Conservation (phyloP, 1,140 invertebrate species). For the Drosophila insularis region DNA sequence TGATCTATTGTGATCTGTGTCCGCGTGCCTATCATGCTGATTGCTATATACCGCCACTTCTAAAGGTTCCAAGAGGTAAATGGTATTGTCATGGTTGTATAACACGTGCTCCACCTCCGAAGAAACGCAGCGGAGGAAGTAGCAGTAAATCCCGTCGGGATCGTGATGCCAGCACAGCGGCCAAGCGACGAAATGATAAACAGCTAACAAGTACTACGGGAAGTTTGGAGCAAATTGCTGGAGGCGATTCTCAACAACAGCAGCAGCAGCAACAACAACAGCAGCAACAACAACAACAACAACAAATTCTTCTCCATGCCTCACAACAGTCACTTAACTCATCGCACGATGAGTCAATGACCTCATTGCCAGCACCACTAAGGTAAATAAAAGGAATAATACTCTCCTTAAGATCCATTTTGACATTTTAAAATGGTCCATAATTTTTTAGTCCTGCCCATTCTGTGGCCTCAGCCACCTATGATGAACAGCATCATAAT, state of each 20-base stretch:
- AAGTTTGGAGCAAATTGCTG: conserved; percentile 53
- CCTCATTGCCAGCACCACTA: conserved; percentile 75
- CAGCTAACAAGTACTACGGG: conserved; percentile 18
- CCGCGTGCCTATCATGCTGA: conserved; percentile 95
- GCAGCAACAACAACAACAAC: conserved; percentile 52
- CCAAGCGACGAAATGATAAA: conserved; percentile 64
- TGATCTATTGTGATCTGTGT: conserved; percentile 93
- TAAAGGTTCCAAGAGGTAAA: conserved; percentile 93
- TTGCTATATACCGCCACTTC: conserved; percentile 93
- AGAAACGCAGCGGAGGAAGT: conserved; percentile 83
- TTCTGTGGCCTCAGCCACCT: conserved; percentile 77
- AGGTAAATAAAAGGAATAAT: conserved; percentile 59
- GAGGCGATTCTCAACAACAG: conserved; percentile 40
- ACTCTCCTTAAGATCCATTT: conserved; percentile 13
- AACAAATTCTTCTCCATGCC: conserved; percentile 69
- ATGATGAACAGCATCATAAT: conserved; percentile 75
- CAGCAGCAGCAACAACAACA: conserved; percentile 37
- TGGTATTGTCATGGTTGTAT: conserved; percentile 93
- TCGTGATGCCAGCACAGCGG: conserved; percentile 58
- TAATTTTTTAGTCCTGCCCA: conserved; percentile 71
- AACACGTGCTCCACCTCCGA: conserved; percentile 88
- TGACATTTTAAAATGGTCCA: not conserved
- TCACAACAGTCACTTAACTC: conserved; percentile 82
- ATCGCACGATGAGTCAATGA: conserved; percentile 82
- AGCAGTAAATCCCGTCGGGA: conserved; percentile 72